Evolutionary conservation across 1,140 invertebrate species (phyloP), one percentile per base, ranked within the genome.

Genomic region (Maniola jurtina): DNA sequence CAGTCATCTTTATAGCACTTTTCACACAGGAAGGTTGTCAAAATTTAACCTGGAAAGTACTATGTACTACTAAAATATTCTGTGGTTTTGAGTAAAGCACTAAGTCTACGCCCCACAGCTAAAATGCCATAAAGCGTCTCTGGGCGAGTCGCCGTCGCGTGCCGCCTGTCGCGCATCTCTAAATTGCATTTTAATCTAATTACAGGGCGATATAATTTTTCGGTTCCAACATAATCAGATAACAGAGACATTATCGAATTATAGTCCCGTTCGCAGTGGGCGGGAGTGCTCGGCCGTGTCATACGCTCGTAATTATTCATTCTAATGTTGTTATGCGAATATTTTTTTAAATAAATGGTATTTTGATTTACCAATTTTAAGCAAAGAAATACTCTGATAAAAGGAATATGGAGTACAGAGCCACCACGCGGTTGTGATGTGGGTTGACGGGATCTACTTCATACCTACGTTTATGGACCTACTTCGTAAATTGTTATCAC

Each of bases 101-200:
- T 7, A 54, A 54, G 50, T 34, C 35, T 0, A 50, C 63, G 36
- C 66, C 66, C 66, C 56, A 64, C 54, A 10, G 66, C 34, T 33
- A 60, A 9, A 68, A 36, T n/a, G 47, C 33, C 55, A 68, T 68
- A 68, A 60, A 64, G 57, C 64, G 54, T 42, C 74, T 34, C 8
- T 68, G 74, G 66, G 66, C 40, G 40, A 6, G 48, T 6, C 48
- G 48, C 68, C 61, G 71, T 62, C 72, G 75, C 74, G 77, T 76
- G 84, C 76, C 80, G 69, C 83, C 80, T 76, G 81, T 71, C 74
- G 84, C 80, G 80, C 81, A 76, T 86, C 80, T 84, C 86, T 83
- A 84, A 90, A 90, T 90, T 89, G 86, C 85, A 86, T 83, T 90
- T 90, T 90, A 90, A 90, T 86, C 83, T 87, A 88, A 90, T 90